Base-by-base conservation (phyloP, 30 jellyfish, hydroid and myxozoan species). In the Hydractinia symbiolongicarpus region DNA sequence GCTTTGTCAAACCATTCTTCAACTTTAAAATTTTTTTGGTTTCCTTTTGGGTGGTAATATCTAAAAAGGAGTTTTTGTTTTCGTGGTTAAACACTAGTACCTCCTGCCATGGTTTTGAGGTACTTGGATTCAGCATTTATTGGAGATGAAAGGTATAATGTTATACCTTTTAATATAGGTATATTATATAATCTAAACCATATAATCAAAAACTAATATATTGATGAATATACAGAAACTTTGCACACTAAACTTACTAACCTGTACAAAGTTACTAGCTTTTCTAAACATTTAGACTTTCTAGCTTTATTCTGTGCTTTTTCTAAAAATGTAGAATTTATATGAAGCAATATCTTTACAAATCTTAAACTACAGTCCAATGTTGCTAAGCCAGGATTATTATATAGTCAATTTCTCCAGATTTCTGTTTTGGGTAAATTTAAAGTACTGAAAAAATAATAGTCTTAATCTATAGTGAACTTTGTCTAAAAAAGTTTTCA, bases 1-100 rank as follows among this genome's bases (percentile, higher is more conserved):
- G 93, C 84, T n/a, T 71, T 73, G 19, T 89, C 96, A 83, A 89
- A 89, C 96, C 96, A 89, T 62, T 76, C 79, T 30, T 77, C 85
- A 77, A 54, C 85, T 53, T 54, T 4, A 14, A 64, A 77, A 61
- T 53, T 60, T 8, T 79, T 54, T 6, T 53, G 21, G 19, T 66
- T 6, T 49, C 84, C 88, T n/a, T 64, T 79, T 15, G 88, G 83
- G 54, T 79, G 88, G 55, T 8, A 79, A 69, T 17, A 30, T 62
- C 84, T 77, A 8, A 11, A 50, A 5, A 5, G 5, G n/a, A 9
- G 50, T 60, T 60, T 60, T 13, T 30, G 44, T 30, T 30, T 30
- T 30, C 44, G 44, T 30, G 44, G 44, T 30, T 30, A 30, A 30
- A 30, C 44, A 30, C 44, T 30, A 30, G 44, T 30, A 30, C 44